Conservation (phyloP, 35 echinoderm and acorn worm genomes). For the Ptychodera flava region DNA sequence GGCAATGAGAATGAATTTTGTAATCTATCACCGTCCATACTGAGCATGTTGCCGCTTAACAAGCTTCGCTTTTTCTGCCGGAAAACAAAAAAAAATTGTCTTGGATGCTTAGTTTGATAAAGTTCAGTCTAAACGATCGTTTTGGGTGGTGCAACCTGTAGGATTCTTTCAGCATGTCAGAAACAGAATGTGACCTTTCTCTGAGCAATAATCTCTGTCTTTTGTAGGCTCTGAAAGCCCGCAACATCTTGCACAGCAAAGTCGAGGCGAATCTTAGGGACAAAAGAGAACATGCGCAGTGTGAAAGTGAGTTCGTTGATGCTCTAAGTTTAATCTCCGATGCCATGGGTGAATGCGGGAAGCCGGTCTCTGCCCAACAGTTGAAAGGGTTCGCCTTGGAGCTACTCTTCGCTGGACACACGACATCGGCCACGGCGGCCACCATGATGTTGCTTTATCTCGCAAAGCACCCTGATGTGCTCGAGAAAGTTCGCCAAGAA, state of each 20-base stretch:
- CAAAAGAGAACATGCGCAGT: too few relatives aligned
- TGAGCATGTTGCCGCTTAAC: too few relatives aligned
- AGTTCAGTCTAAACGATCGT: too few relatives aligned
- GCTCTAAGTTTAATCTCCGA: background rate
- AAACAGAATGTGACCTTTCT: background rate
- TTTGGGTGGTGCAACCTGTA: background rate
- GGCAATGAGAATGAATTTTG: too few relatives aligned
- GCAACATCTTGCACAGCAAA: background rate
- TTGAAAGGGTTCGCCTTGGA: constrained; percentile 11
- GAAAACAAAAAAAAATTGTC: too few relatives aligned
- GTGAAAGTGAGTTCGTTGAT: background rate
- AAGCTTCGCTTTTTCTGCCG: too few relatives aligned
- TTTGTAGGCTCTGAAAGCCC: background rate
- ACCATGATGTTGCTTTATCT: constrained; percentile 45
- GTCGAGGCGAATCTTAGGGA: background rate
- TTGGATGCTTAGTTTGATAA: too few relatives aligned
- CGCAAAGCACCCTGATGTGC: constrained; percentile 38
- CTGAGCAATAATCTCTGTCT: background rate
- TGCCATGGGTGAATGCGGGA: too few relatives aligned
- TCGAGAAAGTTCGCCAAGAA: constrained; percentile 54
- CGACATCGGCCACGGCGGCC: constrained; percentile 42
- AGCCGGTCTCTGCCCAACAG: too few relatives aligned
- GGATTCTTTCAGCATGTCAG: background rate
- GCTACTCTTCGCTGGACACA: constrained; percentile 29
- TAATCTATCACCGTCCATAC: too few relatives aligned